Percentiles rank a stretch among this genome's conserved stretches.
These are phyloP conservation scores for Rhadina sibilatrix DNA, from an alignment of 2,113 vertebrate genomes.

Conservation along the genomic window DNA sequence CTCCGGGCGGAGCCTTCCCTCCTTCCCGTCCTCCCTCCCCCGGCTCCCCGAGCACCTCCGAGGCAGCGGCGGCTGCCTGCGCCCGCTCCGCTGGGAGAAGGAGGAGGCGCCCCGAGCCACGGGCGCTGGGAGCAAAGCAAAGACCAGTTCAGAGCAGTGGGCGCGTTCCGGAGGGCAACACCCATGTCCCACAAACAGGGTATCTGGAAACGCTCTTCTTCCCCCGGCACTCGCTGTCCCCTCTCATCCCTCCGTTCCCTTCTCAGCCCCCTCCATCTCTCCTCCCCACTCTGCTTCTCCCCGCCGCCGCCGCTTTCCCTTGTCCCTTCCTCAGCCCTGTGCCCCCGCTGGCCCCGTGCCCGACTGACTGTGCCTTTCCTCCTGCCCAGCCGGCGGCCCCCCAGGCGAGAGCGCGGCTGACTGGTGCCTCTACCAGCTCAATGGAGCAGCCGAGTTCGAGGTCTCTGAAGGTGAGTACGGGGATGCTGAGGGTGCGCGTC, in stretches of 20 bases:
- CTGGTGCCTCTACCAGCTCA: conserved; percentile 72
- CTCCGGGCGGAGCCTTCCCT: conserved; percentile 53
- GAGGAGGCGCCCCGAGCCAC: neutral
- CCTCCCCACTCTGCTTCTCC: neutral
- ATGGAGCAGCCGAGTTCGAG: conserved; percentile 65
- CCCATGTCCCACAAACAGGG: conserved; percentile 65
- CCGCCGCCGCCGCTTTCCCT: neutral
- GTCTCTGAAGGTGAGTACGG: conserved; percentile 60
- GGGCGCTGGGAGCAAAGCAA: neutral
- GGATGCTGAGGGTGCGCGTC: neutral
- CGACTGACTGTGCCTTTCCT: conserved; percentile 24
- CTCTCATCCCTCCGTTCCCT: neutral
- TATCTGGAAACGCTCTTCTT: neutral
- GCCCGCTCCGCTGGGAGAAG: conserved; percentile 14
- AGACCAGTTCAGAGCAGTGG: neutral
- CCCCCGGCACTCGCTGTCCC: neutral
- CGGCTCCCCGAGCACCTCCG: conserved; percentile 22
- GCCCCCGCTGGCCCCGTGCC: neutral
- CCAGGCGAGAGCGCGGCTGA: conserved; percentile 31
- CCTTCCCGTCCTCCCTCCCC: conserved; percentile 13
- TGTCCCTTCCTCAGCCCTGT: neutral
- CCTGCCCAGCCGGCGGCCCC: conserved; percentile 30
- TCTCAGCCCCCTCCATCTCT: neutral
- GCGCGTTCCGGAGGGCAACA: neutral
- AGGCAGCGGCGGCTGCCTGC: neutral